These are phyloP conservation scores for Drosophila nigrodunni DNA, from an alignment of 1,140 invertebrate genomes.

Conservation along the genomic window DNA sequence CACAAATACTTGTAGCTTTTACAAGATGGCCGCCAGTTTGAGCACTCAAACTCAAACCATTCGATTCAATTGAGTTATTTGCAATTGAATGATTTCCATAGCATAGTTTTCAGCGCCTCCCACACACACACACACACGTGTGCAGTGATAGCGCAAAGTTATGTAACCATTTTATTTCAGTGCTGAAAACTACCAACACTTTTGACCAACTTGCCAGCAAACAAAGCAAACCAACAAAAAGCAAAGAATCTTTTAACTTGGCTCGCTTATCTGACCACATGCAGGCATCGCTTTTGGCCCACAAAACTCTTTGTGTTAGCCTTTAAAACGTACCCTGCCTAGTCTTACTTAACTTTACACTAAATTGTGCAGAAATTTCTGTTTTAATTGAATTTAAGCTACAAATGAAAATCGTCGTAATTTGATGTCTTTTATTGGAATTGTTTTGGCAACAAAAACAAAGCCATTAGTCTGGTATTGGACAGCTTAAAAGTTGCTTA, in stretches of 20 bases:
- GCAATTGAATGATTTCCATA: constrained; percentile 61
- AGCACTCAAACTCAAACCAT: neutral
- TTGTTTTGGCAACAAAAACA: too few relatives aligned
- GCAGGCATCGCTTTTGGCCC: constrained; percentile 48
- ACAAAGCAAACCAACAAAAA: constrained; percentile 37
- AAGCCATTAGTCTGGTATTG: too few relatives aligned
- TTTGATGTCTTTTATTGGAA: too few relatives aligned
- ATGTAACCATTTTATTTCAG: constrained; percentile 48
- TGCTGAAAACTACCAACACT: constrained; percentile 8
- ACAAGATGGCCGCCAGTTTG: constrained; percentile 16
- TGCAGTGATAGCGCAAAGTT: constrained; percentile 24
- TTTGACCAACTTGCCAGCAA: constrained; percentile 53
- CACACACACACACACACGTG: constrained; percentile 1
- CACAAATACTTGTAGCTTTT: neutral
- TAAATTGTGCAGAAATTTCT: too few relatives aligned
- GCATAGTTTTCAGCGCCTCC: constrained; percentile 57
- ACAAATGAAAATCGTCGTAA: too few relatives aligned
- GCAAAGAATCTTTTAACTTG: constrained; percentile 40
- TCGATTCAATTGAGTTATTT: constrained; percentile 62
- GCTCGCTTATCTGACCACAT: constrained; percentile 61
- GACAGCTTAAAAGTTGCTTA: too few relatives aligned
- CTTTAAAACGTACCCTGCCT: constrained; percentile 1
- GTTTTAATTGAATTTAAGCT: too few relatives aligned
- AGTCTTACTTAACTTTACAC: neutral
- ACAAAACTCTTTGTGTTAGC: constrained; percentile 25